Conservation (phyloP, 1,140 invertebrate genomes). For the Ylistrum balloti region DNA sequence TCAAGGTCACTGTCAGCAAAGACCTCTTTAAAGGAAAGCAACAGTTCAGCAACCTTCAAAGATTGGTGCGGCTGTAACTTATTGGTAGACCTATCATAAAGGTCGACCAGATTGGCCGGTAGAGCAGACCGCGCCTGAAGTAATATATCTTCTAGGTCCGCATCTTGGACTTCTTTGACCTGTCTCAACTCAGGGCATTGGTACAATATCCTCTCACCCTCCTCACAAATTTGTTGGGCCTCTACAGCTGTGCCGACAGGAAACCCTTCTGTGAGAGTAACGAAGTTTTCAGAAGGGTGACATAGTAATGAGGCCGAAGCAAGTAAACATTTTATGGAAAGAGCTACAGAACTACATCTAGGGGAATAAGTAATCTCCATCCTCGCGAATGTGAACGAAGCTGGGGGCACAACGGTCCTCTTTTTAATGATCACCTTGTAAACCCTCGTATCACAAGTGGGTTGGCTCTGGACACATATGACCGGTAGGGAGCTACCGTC, state of each 20-base stretch:
- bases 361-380: background rate
- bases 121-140: background rate
- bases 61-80: background rate
- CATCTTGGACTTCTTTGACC: background rate
- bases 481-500: background rate
- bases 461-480: background rate
- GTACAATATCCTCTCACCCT: background rate
- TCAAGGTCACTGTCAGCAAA: constrained; percentile 43
- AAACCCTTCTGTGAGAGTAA: background rate
- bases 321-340: background rate
- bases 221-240: background rate
- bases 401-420: constrained; percentile 37
- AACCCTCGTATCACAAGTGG: background rate
- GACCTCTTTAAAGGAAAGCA: background rate
- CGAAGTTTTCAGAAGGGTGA: constrained; percentile 47
- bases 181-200: background rate
- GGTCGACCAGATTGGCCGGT: background rate
- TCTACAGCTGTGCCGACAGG: constrained; percentile 41
- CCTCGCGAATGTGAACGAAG: background rate
- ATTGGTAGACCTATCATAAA: background rate
- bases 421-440: background rate
- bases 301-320: background rate
- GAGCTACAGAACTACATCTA: background rate
- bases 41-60: background rate
- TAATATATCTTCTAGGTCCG: background rate